Base-by-base conservation (phyloP, 2,797 vertebrate species). In the Amniataba percoides region DNA sequence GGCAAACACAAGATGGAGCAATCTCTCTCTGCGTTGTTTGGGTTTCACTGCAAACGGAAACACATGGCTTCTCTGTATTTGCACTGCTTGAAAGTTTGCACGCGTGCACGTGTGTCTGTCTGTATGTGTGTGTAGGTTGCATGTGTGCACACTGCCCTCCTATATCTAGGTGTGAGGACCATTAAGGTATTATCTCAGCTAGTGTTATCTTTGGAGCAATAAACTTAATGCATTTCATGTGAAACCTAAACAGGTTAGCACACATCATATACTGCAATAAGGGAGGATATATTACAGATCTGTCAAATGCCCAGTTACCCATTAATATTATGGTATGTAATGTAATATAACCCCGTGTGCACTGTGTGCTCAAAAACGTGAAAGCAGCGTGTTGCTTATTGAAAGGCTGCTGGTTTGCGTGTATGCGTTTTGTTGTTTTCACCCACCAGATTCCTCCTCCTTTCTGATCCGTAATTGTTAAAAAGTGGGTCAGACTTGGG, bases 1-100 rank as follows among this genome's bases (percentile, higher is more conserved):
- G 82, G 74, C 85, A 94, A 94, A 94, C 89, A 93, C 58, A 77
- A 71, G 80, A 88, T 88, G 83, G 86, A 77, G 87, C 80, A 92
- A 92, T 89, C 82, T 89, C 53, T 78, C 74, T 65, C 58, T 77
- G 57, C 77, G 76, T 80, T 90, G 85, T 92, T 93, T 92, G 84
- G 81, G 79, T 91, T 94, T 91, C 86, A 65, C 53, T 83, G 48
- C 49, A 71, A 85, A 74, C 70, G 67, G 84, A 90, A 91, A 91
- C 82, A 62, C 61, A 73, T 80, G 84, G 55, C 79, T 80, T 63
- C 64, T 70, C 53, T 76, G 58, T 89, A 63, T 92, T 85, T 90
- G 64, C 73, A 66, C 27, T 81, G 40, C 36, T 46, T 70, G 40
- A 62, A 3, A 70, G 39, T 80, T 6, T 75, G 49, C 7, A 39